Conservation (phyloP, 2,888 invertebrate species). For the Dryadula phaetusa region DNA sequence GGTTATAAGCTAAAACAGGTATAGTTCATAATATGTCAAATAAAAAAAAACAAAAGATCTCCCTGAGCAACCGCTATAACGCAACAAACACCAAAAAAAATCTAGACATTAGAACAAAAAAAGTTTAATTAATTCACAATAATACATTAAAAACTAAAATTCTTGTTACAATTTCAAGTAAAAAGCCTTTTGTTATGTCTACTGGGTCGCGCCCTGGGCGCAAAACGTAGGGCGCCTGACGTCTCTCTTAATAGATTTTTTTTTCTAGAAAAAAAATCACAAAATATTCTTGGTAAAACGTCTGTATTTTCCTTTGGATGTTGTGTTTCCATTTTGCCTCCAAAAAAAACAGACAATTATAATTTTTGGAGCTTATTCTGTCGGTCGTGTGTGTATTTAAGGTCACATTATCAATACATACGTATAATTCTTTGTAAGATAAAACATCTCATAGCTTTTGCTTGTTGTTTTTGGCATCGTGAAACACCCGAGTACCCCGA, state of each 20-base stretch:
- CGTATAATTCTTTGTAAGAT: neutral
- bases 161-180: slow-evolving; percentile 11
- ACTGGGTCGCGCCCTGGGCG: slow-evolving; percentile 19
- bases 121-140: neutral
- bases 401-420: neutral
- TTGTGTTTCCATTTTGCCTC: slow-evolving; percentile 18
- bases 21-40: neutral
- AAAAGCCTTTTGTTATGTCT: slow-evolving; percentile 20
- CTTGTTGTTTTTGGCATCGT: neutral
- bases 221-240: slow-evolving; percentile 18
- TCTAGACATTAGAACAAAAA: neutral
- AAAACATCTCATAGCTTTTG: neutral
- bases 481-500: neutral
- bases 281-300: slow-evolving; percentile 4
- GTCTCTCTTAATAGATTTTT: slow-evolving; percentile 17
- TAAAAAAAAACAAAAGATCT: neutral
- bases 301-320: slow-evolving; percentile 17
- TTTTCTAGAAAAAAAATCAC: slow-evolving; percentile 6
- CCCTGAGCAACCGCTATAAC: neutral
- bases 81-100: neutral
- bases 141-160: slow-evolving; percentile 5
- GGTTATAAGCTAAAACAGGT: no score
- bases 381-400: slow-evolving; percentile 12
- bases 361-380: neutral
- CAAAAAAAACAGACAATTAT: slow-evolving; percentile 21